Conservation (phyloP, 2,797 vertebrate species). For the Carduelis carduelis region DNA sequence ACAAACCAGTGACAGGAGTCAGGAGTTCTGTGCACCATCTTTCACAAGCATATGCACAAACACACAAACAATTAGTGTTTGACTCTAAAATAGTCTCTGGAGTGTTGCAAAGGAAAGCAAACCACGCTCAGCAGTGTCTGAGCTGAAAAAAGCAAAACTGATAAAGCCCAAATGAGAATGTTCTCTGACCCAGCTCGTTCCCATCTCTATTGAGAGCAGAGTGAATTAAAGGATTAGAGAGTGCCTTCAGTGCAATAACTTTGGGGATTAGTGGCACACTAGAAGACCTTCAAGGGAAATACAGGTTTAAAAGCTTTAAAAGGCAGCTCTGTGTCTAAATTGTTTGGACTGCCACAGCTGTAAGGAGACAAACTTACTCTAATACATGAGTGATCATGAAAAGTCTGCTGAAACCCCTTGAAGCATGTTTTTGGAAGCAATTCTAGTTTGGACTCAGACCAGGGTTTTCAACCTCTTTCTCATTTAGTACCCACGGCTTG, state of each 20-base stretch:
- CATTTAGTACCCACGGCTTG: slow-evolving; percentile 17
- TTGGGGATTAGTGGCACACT: slow-evolving; percentile 51
- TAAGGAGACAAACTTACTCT: slow-evolving; percentile 39
- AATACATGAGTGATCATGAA: slow-evolving; percentile 1
- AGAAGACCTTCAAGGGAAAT: slow-evolving; percentile 60
- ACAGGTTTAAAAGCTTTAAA: slow-evolving; percentile 65
- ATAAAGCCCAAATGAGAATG: background rate
- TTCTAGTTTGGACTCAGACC: background rate
- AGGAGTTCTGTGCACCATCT: background rate
- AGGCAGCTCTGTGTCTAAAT: slow-evolving; percentile 58
- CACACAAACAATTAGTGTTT: background rate
- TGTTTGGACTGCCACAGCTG: slow-evolving; percentile 53
- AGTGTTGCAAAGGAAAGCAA: background rate
- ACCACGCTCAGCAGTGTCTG: background rate
- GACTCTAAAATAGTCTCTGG: background rate
- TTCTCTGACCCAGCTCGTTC: slow-evolving; percentile 9
- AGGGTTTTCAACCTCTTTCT: slow-evolving; percentile 23
- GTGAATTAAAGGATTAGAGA: slow-evolving; percentile 63
- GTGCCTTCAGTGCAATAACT: slow-evolving; percentile 61
- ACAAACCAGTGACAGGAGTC: fast-evolving
- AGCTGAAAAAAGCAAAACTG: background rate
- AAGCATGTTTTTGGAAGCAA: slow-evolving; percentile 18
- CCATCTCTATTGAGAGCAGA: background rate
- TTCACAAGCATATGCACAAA: background rate
- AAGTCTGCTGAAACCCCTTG: slow-evolving; percentile 17